Evolutionary conservation across 2,113 vertebrate genomes (phyloP).

Genomic region (Perca schrenkii): DNA sequence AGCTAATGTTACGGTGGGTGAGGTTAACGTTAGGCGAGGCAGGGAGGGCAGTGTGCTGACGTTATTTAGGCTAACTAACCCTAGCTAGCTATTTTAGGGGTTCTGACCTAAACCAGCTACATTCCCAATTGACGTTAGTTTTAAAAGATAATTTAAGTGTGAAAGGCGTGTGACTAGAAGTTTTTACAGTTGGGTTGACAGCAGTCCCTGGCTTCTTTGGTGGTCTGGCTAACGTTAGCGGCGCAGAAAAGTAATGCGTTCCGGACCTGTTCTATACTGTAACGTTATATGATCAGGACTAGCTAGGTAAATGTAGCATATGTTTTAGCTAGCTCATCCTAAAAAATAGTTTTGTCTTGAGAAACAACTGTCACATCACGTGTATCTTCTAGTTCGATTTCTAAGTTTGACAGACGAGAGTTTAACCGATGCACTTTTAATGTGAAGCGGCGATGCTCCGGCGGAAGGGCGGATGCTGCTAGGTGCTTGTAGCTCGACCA

Average conservation of each 20-base stretch:
- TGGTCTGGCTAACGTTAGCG: neutral
- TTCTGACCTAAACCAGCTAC: neutral
- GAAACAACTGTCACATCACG: neutral
- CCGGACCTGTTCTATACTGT: too few species aligned
- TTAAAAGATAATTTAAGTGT: neutral
- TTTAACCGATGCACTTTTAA: constrained; percentile 29
- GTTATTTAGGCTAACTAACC: neutral
- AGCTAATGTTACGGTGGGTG: neutral
- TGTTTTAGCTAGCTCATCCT: too few species aligned
- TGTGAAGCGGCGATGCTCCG: neutral
- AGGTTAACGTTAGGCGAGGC: neutral
- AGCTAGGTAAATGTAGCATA: too few species aligned
- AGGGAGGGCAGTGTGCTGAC: too few species aligned
- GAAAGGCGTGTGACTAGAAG: neutral
- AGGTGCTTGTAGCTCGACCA: constrained; percentile 40
- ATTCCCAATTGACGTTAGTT: neutral
- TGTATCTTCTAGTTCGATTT: neutral
- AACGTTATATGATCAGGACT: neutral
- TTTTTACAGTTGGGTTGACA: neutral
- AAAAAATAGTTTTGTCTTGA: neutral
- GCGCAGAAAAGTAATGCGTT: neutral
- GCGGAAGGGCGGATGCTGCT: constrained; percentile 64
- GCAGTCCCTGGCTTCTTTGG: neutral
- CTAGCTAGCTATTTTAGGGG: neutral
- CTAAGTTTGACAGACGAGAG: neutral